Evolutionary conservation across 2,113 vertebrate genomes (phyloP).

Genomic region (Apteryx owenii): DNA sequence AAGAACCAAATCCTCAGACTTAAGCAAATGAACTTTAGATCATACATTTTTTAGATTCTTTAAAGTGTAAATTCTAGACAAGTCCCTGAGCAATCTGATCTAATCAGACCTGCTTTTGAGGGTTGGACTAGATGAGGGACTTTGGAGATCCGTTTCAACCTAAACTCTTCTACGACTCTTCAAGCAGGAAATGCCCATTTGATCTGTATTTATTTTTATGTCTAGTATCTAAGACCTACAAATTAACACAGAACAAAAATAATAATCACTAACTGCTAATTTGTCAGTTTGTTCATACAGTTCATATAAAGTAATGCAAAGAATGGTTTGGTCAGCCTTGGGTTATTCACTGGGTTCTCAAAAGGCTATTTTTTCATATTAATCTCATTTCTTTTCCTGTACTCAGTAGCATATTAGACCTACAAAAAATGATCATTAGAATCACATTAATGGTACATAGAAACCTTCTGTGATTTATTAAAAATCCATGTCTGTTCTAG

Average conservation of each 20-base stretch:
- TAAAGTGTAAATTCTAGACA: background rate
- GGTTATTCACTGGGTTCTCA: background rate
- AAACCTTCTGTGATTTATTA: background rate
- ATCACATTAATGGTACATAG: background rate
- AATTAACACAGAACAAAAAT: background rate
- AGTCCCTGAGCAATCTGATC: background rate
- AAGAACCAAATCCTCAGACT: slow-evolving; percentile 13
- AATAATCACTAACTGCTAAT: background rate
- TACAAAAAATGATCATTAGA: background rate
- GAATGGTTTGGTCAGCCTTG: background rate
- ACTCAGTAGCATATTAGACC: background rate
- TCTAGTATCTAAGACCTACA: background rate
- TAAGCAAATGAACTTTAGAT: slow-evolving; percentile 41
- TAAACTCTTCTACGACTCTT: slow-evolving; percentile 31
- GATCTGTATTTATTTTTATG: background rate
- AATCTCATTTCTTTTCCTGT: background rate
- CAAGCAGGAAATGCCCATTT: background rate
- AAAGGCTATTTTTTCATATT: background rate
- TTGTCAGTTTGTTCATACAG: background rate
- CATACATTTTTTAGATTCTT: background rate
- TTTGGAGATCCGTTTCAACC: background rate
- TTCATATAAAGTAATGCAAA: background rate
- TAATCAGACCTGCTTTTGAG: slow-evolving; percentile 22
- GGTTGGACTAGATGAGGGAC: background rate
- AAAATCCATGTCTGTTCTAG: background rate